phyloP scores from a whole-genome alignment of 92 coral and sea anemone species.

The Chrysogorgia sp. region DNA sequence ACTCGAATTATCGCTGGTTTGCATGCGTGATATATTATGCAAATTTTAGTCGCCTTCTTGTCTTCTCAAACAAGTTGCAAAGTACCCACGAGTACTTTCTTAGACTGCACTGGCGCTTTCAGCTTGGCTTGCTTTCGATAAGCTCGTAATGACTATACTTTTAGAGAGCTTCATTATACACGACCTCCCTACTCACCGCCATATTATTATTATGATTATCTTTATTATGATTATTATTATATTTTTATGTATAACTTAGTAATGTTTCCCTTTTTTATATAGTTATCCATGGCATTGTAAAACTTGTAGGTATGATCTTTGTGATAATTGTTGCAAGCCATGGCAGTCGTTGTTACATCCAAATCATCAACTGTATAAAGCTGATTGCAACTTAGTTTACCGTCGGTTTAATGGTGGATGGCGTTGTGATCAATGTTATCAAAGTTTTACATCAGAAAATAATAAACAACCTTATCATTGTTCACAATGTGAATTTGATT shows the following conservation, averaged over 20 bases:
- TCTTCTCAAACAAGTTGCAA: too few species aligned
- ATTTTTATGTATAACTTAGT: neutral
- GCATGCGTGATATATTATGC: too few species aligned
- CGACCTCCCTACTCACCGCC: too few species aligned
- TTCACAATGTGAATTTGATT: constrained; percentile 72
- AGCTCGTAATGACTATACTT: too few species aligned
- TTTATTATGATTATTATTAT: neutral
- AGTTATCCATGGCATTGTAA: constrained; percentile 3
- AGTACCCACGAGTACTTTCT: too few species aligned
- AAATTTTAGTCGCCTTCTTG: too few species aligned
- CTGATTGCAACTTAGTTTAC: constrained; percentile 26
- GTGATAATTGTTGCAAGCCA: neutral
- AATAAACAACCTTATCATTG: constrained; percentile 84
- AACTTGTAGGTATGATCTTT: constrained; percentile 7
- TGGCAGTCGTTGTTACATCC: neutral
- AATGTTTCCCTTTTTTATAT: neutral
- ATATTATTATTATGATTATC: too few species aligned
- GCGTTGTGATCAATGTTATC: constrained; percentile 80
- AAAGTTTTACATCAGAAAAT: constrained; percentile 7
- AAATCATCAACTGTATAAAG: constrained; percentile 2
- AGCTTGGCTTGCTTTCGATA: too few species aligned
- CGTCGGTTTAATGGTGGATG: constrained; percentile 75
- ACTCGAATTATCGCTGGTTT: too few species aligned
- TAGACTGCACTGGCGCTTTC: too few species aligned
- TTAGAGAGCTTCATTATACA: too few species aligned